Conservation (phyloP, 2,888 invertebrate species). For the Hirtodrosophila confusa region DNA sequence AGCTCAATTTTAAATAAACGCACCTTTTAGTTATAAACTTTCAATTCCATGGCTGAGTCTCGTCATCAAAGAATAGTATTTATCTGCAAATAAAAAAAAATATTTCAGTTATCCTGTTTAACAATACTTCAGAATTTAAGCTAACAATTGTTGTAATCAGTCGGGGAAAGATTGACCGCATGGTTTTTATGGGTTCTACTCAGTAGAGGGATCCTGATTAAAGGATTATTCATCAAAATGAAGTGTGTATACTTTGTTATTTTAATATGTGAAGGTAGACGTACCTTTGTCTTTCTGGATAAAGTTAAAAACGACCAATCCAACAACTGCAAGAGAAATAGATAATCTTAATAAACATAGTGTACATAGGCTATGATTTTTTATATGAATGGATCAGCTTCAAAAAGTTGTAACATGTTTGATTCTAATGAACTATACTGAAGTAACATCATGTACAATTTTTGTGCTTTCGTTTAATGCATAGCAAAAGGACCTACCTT, state of each 20-base stretch:
- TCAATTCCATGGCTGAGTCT: no score
- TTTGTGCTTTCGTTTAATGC: background rate
- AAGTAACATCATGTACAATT: constrained; percentile 63
- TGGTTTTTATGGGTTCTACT: constrained; percentile 72
- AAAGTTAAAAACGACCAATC: no score
- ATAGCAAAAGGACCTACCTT: constrained; percentile 20
- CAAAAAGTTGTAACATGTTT: constrained; percentile 70
- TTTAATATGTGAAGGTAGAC: background rate
- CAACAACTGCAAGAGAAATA: constrained; percentile 13
- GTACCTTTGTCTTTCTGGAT: constrained; percentile 12
- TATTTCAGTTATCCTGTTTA: background rate
- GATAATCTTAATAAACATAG: background rate
- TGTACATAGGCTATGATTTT: background rate
- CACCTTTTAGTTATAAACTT: constrained; percentile 21
- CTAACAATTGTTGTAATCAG: constrained; percentile 29
- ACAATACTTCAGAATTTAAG: no score
- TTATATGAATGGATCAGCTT: constrained; percentile 53
- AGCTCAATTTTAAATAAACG: background rate
- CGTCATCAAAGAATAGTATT: background rate
- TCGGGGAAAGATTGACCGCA: constrained; percentile 62
- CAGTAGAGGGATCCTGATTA: constrained; percentile 75
- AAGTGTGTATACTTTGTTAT: no score
- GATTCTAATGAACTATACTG: constrained; percentile 78
- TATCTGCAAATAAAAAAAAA: constrained; percentile 5
- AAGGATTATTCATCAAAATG: constrained; percentile 60